Base-by-base conservation (phyloP, 2,797 vertebrate genomes). In the Dendrocincla fuliginosa region DNA sequence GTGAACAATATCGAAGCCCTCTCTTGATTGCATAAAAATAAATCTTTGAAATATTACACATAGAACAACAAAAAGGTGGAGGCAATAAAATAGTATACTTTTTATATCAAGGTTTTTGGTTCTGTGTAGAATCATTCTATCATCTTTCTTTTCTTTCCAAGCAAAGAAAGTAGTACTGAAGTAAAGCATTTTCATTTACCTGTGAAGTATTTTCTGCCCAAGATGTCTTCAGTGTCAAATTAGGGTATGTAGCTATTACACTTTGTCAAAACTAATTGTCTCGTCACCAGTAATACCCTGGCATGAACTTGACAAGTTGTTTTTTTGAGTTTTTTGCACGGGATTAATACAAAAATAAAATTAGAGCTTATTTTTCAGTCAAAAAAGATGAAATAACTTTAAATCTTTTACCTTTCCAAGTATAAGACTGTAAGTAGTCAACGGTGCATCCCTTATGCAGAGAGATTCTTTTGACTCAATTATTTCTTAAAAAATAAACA, bases 361-460 rank as follows among this genome's bases (percentile, higher is more conserved):
- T 28, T 44, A 84, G 47, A 95, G 42, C 47, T 93, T 95, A 65
- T 9, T 75, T 79, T 92, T 80, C 70, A 85, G 68, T 90, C 41
- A 76, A 68, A 95, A 94, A 90, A 30, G 53, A 80, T 82, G 64
- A 78, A 95, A 83, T 81, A 84, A 84, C 68, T 91, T 94, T 82
- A 90, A 88, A 67, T 55, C 55, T 89, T 67, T 86, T 90, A 86
- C 47, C 52, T 89, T 96, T 94, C 89, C 90, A 83, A 79, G 90
- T 96, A 59, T 93, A 96, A 93, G 94, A 93, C 93, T 70, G 59
- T 90, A 85, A 95, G 74, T 78, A 94, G 82, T 96, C 85, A 97
- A 91, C 70, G 97, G 97, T 98, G 97, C 97, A 98, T 98, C 98
- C 98, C 97, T 97, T 98, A 97, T 97, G 97, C 98, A 98, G 97